Evolutionary conservation across 1,140 invertebrate genomes (phyloP), one percentile per base, ranked within the genome.

Genomic region (Megathymus violae): DNA sequence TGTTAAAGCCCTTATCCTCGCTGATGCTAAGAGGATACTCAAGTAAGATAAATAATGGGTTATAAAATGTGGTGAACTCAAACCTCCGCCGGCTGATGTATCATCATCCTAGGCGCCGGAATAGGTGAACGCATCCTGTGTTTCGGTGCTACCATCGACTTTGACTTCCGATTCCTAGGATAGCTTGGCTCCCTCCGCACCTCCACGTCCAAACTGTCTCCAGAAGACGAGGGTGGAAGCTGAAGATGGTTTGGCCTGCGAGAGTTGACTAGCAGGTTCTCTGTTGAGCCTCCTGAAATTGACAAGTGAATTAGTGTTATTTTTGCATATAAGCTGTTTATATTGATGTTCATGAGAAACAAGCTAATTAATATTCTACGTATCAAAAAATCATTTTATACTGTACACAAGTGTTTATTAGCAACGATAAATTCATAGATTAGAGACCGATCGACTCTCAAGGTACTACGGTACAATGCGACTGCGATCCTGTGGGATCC

Each of bases 141-240:
- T 17, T 86, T 83, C 0, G 82, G 62, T 0, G 82, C 80, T 11
- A 88, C 80, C 82, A 90, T 84, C n/a, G 87, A 89, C 61, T 80
- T 77, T 17, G 83, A 79, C 66, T 86, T 89, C 56, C 86, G 69
- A 56, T 78, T 80, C 52, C 84, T 67, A 1, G 58, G 48, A 38
- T 74, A 63, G 0, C 71, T 70, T 0, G 65, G 72, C 36, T 80
- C 69, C n/a, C 76, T 50, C 19, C 88, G 54, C 4, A 86, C 64
- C 65, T 88, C 85, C 47, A 88, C 77, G 43, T 88, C 88, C 31
- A 89, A 71, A 43, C 86, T 89, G 71, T 90, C 88, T 13, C 88
- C 85, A 0, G 88, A 90, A 0, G 85, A 87, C 1, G 85, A 86
- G 3, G 83, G 70, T 2, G 83, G 82, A 0, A 88, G 69, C 22